Evolutionary conservation across 1,140 invertebrate species (phyloP).

Genomic region (Anastatus disparis): DNA sequence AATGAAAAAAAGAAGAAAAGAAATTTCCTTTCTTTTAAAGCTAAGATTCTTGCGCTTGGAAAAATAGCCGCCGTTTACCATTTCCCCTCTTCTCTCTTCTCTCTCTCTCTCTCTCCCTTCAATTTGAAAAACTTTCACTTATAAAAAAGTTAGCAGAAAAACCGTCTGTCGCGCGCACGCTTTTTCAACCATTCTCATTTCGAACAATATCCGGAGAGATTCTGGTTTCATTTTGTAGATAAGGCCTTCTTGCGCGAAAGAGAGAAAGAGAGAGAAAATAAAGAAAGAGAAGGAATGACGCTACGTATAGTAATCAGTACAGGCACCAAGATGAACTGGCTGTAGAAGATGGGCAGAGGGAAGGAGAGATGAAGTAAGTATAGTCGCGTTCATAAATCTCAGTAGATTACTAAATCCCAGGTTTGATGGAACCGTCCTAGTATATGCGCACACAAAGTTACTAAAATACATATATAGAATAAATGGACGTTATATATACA

Average conservation of each 20-base stretch:
- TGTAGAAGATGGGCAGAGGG: slow-evolving; percentile 22
- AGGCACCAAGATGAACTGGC: slow-evolving; percentile 45
- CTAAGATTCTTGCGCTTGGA: background rate
- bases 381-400: slow-evolving; percentile 66
- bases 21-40: background rate
- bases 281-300: slow-evolving; percentile 42
- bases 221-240: slow-evolving; percentile 35
- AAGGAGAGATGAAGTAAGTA: slow-evolving; percentile 53
- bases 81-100: background rate
- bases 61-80: background rate
- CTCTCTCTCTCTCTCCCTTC: too few relatives aligned
- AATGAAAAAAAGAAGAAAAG: too few relatives aligned
- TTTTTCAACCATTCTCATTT: slow-evolving; percentile 28
- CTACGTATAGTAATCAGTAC: too few relatives aligned
- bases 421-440: slow-evolving; percentile 54
- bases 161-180: background rate
- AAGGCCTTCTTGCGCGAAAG: slow-evolving; percentile 38
- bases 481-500: background rate
- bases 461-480: background rate
- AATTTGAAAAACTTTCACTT: slow-evolving; percentile 14
- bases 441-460: slow-evolving; percentile 28
- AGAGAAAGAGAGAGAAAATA: slow-evolving; percentile 45
- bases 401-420: slow-evolving; percentile 67
- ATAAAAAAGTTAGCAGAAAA: slow-evolving; percentile 22
- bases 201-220: slow-evolving; percentile 37